phyloP scores from a whole-genome alignment of 1,140 invertebrate species.

The Yoshiicerus persimilis region DNA sequence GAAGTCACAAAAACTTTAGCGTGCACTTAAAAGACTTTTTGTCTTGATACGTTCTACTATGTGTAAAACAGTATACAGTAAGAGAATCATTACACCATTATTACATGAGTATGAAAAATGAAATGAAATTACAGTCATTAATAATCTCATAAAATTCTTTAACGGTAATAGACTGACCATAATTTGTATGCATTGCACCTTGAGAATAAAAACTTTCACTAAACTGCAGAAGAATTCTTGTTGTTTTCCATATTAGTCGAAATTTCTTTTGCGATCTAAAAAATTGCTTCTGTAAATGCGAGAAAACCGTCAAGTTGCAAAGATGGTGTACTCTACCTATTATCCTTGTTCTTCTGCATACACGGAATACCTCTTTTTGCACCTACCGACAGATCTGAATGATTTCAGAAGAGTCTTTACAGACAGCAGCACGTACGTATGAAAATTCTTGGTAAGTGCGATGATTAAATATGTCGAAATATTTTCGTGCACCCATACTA shows the following conservation, averaged over 20 bases:
- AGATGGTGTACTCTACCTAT: neutral
- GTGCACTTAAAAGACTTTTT: too few relatives aligned
- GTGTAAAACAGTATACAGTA: too few relatives aligned
- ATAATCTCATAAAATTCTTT: neutral
- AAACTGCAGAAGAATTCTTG: neutral
- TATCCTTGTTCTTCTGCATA: neutral
- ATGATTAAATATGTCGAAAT: neutral
- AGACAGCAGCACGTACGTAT: neutral
- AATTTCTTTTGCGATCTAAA: neutral
- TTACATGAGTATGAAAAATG: neutral
- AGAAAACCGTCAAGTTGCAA: neutral
- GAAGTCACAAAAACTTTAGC: too few relatives aligned
- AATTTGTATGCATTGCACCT: neutral
- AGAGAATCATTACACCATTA: neutral
- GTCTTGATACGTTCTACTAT: too few relatives aligned
- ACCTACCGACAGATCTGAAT: neutral
- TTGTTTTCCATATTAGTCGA: neutral
- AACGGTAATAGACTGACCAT: neutral
- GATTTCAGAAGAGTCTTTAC: neutral
- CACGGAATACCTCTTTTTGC: too few relatives aligned
- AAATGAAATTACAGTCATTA: conserved; percentile 4
- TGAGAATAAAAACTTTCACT: neutral
- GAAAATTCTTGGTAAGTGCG: neutral
- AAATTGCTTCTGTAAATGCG: neutral
- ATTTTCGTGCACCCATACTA: neutral